Evolutionary conservation across 2,888 invertebrate genomes (phyloP), one percentile per base, ranked within the genome.

Genomic region (Opisthograptis luteolata): DNA sequence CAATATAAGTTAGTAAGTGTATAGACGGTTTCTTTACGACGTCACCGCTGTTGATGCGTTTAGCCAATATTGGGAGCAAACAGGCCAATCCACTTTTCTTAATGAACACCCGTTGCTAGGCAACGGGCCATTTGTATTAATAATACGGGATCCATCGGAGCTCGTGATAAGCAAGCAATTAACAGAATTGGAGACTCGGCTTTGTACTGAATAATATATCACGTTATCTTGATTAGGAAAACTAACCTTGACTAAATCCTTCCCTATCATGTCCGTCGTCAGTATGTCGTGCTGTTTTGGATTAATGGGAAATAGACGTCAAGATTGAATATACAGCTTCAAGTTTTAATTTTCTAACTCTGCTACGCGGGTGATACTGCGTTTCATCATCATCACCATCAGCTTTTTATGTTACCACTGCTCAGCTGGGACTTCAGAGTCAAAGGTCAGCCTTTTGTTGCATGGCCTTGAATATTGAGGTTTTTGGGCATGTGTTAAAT

Each of bases 151-250:
- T 32, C 20, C 20, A 28, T 28, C 20, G 34, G 27, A 34, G 25
- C 9, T 17, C 10, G 35, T 28, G 35, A 35, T 44, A 44, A 44
- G 28, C 22, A 44, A 17, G 25, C 42, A 34, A 43, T 43, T 43
- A 43, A 34, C 32, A 10, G 30, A 43, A 43, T 43, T 34, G 42
- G 15, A 43, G 25, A 25, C 30, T 15, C 14, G 27, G 20, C 19
- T 31, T 15, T 31, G 24, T 15, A 32, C 17, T 32, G 17, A 32
- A 42, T 40, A 40, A 40, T 30, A 30, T 13, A 40, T 19, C 17
- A 39, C 17, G 19, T 22, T 36, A 36, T 36, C 35, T 24, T n/a
- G 13, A 22, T 22, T 14, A n/a, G n/a, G 31, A 5, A 10, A 36
- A 24, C 3, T 13, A 36, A 24, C 24, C n/a, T 36, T 24, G 24